Evolutionary conservation across 2,113 vertebrate species (phyloP).

Genomic region (Ursus arctos): DNA sequence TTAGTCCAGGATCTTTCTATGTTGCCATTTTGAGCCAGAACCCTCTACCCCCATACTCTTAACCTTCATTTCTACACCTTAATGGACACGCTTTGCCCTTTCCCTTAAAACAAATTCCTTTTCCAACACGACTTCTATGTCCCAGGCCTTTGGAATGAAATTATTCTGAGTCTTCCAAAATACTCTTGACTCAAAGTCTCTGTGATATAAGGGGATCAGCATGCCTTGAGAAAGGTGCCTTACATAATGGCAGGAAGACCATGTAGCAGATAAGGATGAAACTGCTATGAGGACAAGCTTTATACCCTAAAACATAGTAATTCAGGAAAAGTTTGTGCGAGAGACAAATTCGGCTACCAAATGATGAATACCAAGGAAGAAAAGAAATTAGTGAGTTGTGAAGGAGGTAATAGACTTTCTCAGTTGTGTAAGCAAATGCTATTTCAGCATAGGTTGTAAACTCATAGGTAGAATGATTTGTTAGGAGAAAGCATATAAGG

Average conservation of each 20-base stretch:
- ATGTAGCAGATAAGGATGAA: neutral
- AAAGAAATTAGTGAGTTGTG: neutral
- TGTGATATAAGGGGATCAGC: neutral
- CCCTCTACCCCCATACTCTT: neutral
- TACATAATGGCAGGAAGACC: neutral
- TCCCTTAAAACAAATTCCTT: neutral
- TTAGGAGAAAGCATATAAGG: neutral
- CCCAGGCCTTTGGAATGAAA: neutral
- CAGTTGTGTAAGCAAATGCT: neutral
- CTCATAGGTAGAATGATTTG: neutral
- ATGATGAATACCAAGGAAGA: neutral
- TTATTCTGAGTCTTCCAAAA: neutral
- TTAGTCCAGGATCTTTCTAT: neutral
- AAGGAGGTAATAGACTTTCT: neutral
- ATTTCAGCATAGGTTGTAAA: neutral
- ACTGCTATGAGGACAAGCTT: neutral
- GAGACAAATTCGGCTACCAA: neutral
- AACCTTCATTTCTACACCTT: neutral
- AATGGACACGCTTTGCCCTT: fast-evolving
- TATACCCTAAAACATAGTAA: neutral
- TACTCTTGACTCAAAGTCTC: neutral
- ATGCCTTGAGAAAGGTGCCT: neutral
- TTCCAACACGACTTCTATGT: neutral
- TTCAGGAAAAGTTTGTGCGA: neutral
- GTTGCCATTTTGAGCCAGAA: neutral